Base-by-base conservation (phyloP, 30 jellyfish, hydroid and myxozoan genomes). In the Clytia hemisphaerica region DNA sequence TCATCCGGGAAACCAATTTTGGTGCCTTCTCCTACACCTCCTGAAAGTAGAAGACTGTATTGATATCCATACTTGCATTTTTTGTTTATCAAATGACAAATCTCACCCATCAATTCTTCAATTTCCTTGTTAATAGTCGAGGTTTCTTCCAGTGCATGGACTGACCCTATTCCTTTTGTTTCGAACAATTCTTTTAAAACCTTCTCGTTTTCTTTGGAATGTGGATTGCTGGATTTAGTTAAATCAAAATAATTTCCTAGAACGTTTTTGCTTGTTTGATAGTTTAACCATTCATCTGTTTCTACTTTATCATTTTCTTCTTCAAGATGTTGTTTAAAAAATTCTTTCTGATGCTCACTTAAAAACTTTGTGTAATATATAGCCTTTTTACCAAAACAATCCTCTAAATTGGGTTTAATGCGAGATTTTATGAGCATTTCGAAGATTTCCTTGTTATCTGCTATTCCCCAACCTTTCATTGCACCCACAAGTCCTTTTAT, bases 1-100 rank as follows among this genome's bases (percentile, higher is more conserved):
- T 51, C 66, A 31, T 51, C 66, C 10, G 66, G 66, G 30, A 14
- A 24, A 12, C 66, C 66, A 12, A 51, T 24, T 24, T 51, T 51
- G 31, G 66, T 51, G 10, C 66, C 66, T 24, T 51, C 66, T 14
- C 66, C 24, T 16, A 51, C 66, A n/a, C 66, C 30, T 51, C 66
- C 66, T 24, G 66, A 51, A n/a, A 51, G 15, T 51, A 14, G 1
- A 1, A 31, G 30, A 22, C 24, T 24, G 66, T 51, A 51, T 0
- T n/a, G 16, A 24, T 12, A 51, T 12, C 18, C 0, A 0, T 12
- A 51, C 18, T 51, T 15, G 24, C 66, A n/a, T n/a, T n/a, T 51
- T 51, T 24, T 22, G 28, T 22, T 12, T 51, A 51, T 14, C 0
- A 12, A 15, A 12, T 16, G 10, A 14, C 14, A 22, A 51, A 51